Evolutionary conservation across 2,797 vertebrate species (phyloP), one percentile per base, ranked within the genome.

Genomic region (Poecile montanus): DNA sequence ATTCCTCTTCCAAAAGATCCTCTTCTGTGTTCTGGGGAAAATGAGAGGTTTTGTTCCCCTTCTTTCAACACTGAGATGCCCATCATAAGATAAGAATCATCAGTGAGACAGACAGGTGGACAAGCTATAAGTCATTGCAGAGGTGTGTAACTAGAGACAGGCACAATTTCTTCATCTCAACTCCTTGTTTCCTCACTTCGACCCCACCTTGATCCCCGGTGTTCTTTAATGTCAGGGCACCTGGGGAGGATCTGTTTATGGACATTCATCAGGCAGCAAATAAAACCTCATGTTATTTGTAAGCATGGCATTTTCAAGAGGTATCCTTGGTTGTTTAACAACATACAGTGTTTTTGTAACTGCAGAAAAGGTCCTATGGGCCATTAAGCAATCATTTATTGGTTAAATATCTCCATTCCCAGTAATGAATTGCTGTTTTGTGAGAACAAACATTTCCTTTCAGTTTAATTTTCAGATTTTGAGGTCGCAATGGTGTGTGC

Each of bases 351-450:
- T 91, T 96, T 96, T 96, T 83, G 86, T 89, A 94, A 76, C 91
- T 88, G 92, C 81, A 88, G 87, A 91, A 94, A 75, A 83, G 83
- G 85, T 92, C 92, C 56, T 82, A 96, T 78, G 85, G 89, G 85
- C 91, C 88, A 94, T 89, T 79, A 94, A 94, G 58, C 80, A 94
- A 92, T 95, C 82, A 79, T 89, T 74, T 84, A 79, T 92, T 92
- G 88, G 94, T 93, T 96, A 94, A 90, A 89, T 86, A 94, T 96
- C 92, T 95, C 91, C 66, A 51, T 82, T 95, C 60, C 38, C 34
- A 13, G 72, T 93, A 91, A 96, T 88, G 57, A 87, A 90, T 79
- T 88, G 78, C 47, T 95, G 22, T 80, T 93, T 78, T 83, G 71
- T 36, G 61, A 89, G 95, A 94, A 89, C 66, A 96, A 96, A 95